Base-by-base conservation (phyloP, 2,888 invertebrate species). In the Sisyra nigra region DNA sequence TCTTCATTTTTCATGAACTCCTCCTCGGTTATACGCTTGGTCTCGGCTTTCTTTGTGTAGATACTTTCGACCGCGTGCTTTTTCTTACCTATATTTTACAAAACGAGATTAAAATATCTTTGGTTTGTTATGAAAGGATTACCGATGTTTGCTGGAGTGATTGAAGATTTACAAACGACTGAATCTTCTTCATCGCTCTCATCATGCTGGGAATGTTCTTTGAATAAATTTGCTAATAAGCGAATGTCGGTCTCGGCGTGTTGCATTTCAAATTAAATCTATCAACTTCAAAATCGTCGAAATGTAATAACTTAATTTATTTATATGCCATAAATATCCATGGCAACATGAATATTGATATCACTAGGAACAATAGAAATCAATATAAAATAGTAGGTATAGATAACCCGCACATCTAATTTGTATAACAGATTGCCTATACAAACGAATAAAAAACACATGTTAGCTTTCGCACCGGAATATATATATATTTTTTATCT, bases 1-100 rank as follows among this genome's bases (percentile, higher is more conserved):
- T 69, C 68, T 33, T 72, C 66, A 49, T 69, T 68, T 2, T 69
- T 66, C 63, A 66, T 53, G 59, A 54, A 53, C 51, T 61, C 56
- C 51, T 59, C 55, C 30, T 60, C 50, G 54, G 48, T 45, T 38
- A 42, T 47, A 41, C 41, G 45, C 48, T 44, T 45, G 33, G 15
- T 24, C 40, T 45, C 52, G 48, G 47, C 46, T 35, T 50, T 50
- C n/a, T 49, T 48, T 38, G 48, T 49, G 31, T 50, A 48, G 29
- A 51, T 51, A 29, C 58, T 51, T 13, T 48, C 53, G 7, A 48
- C 53, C 42, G 44, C 47, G 10, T 14, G n/a, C 40, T 7, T 52
- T 48, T 3, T 47, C 30, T 34, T n/a, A 7, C 30, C 44, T 44
- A 29, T 3, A 43, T 18, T 35, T 42, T 32, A n/a, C n/a, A n/a